phyloP scores from a whole-genome alignment of 2,888 invertebrate genomes.

The Sussaba pulchella region DNA sequence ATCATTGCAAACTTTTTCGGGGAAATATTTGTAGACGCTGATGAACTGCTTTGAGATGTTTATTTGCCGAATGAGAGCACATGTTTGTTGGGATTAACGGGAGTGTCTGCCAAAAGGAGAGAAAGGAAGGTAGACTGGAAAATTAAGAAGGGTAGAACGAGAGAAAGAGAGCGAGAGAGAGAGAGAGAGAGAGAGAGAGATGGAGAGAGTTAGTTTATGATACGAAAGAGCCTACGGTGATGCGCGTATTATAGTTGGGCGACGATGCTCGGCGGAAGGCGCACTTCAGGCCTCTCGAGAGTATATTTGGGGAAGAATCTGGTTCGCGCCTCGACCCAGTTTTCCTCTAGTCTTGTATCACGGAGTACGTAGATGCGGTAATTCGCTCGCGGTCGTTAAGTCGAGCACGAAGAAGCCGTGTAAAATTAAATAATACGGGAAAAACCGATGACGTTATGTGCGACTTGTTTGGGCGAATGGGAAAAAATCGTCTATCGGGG shows the following conservation, averaged over 20 bases:
- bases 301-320: slow-evolving; percentile 16
- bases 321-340: slow-evolving; percentile 49
- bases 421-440: slow-evolving; percentile 12
- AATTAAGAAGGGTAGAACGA: not conserved
- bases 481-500: not conserved
- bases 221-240: no score
- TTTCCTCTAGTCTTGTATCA: slow-evolving; percentile 11
- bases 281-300: not conserved
- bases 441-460: slow-evolving; percentile 22
- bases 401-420: slow-evolving; percentile 38
- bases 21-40: no score
- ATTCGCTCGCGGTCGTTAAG: slow-evolving; percentile 8
- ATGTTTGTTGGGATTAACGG: no score
- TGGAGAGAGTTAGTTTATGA: no score
- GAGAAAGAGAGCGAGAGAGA: no score
- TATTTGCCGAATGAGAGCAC: not conserved
- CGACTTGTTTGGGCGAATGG: slow-evolving; percentile 1
- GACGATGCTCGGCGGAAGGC: slow-evolving; percentile 1
- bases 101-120: not conserved
- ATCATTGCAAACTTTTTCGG: no score
- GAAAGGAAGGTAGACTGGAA: not conserved
- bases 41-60: not conserved
- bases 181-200: no score
- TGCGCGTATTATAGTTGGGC: slow-evolving; percentile 1
- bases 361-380: not conserved